phyloP scores from a whole-genome alignment of 1,140 invertebrate genomes.

The Phenacoccus solenopsis region DNA sequence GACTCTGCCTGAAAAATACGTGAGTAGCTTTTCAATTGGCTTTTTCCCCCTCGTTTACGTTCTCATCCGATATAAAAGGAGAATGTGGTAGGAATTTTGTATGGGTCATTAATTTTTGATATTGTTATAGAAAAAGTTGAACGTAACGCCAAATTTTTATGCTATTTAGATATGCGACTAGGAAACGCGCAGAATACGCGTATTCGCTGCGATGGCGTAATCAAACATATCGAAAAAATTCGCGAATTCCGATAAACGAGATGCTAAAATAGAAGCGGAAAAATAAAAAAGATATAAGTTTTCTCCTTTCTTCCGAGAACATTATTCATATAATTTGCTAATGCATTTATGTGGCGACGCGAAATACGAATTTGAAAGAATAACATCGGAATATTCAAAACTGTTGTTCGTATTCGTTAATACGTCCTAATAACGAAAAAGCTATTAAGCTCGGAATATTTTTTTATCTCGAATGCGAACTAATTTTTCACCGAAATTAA shows the following conservation, averaged over 20 bases:
- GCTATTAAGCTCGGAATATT: neutral
- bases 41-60: neutral
- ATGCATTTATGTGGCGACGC: neutral
- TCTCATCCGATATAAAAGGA: neutral
- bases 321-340: neutral
- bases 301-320: neutral
- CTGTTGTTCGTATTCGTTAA: neutral
- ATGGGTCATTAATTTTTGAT: slow-evolving; percentile 2
- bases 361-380: neutral
- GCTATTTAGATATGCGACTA: too few relatives aligned
- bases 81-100: neutral
- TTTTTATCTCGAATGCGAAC: neutral
- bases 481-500: slow-evolving; percentile 3
- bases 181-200: neutral
- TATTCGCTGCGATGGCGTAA: neutral
- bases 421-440: neutral
- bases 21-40: neutral
- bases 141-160: neutral
- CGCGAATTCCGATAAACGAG: neutral
- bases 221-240: neutral
- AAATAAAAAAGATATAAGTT: neutral
- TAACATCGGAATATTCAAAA: neutral
- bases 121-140: neutral
- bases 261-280: neutral
- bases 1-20: too few relatives aligned